Evolutionary conservation across 2,888 invertebrate genomes (phyloP).

Genomic region (Sericinus montela): DNA sequence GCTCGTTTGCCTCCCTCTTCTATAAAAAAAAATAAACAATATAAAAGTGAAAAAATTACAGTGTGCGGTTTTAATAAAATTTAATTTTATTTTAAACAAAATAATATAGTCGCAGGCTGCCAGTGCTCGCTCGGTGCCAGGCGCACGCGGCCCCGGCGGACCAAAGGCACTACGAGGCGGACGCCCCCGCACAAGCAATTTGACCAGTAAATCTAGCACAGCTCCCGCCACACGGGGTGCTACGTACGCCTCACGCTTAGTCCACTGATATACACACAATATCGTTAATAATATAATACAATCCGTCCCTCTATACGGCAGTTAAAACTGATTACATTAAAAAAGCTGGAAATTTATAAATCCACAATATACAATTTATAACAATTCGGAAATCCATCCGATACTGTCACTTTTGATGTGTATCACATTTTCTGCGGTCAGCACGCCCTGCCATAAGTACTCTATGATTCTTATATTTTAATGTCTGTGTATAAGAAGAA

Average conservation of each 20-base stretch:
- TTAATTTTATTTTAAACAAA: constrained; percentile 71
- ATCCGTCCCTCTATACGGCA: constrained; percentile 50
- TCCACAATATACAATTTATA: constrained; percentile 67
- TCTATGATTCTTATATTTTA: constrained; percentile 41
- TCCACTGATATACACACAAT: constrained; percentile 66
- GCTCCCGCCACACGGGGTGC: constrained; percentile 34
- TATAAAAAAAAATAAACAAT: too few relatives aligned
- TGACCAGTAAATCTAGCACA: constrained; percentile 34
- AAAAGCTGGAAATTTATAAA: constrained; percentile 72
- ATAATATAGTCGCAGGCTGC: constrained; percentile 65
- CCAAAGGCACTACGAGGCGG: constrained; percentile 35
- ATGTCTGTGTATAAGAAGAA: constrained; percentile 35
- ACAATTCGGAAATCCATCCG: constrained; percentile 40
- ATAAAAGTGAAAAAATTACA: too few relatives aligned
- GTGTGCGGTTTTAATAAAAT: constrained; percentile 52
- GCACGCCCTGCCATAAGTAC: constrained; percentile 58
- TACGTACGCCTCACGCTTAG: constrained; percentile 47
- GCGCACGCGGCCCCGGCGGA: constrained; percentile 36
- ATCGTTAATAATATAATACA: constrained; percentile 56
- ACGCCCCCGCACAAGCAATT: constrained; percentile 33
- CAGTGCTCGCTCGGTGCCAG: constrained; percentile 42
- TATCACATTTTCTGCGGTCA: constrained; percentile 44
- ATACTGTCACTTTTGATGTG: constrained; percentile 33
- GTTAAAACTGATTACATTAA: constrained; percentile 66
- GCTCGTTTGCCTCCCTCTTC: too few relatives aligned